Evolutionary conservation across 2,113 vertebrate genomes (phyloP).

Genomic region (Prunella fulvescens): DNA sequence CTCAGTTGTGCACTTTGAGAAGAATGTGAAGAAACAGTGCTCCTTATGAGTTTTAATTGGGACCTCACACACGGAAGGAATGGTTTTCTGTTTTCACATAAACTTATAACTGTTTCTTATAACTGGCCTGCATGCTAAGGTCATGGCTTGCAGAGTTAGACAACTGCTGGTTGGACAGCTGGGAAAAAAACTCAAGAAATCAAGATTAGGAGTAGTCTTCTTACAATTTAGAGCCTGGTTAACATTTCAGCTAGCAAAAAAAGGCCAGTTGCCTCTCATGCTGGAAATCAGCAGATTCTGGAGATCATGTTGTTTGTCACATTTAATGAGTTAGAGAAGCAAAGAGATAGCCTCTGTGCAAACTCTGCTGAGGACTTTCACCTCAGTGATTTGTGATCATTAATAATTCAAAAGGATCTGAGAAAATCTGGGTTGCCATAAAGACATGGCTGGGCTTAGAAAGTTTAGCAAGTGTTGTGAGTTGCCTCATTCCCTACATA

Average conservation of each 20-base stretch:
- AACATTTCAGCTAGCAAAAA: background rate
- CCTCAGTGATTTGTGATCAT: background rate
- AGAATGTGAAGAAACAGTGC: background rate
- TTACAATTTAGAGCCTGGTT: background rate
- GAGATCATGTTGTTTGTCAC: background rate
- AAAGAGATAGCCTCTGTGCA: background rate
- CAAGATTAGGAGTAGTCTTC: background rate
- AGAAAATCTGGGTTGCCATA: background rate
- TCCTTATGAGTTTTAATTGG: background rate
- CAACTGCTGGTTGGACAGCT: background rate
- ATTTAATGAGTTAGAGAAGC: background rate
- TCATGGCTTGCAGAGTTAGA: background rate
- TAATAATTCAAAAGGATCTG: background rate
- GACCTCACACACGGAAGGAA: background rate
- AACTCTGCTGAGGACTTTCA: background rate
- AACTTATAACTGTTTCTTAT: background rate
- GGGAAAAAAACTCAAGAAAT: background rate
- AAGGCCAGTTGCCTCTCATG: background rate
- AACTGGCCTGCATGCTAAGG: background rate
- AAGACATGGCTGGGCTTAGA: background rate
- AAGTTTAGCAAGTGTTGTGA: background rate
- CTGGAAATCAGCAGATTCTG: background rate
- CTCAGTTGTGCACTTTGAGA: background rate
- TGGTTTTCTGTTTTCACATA: background rate
- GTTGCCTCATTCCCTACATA: background rate